Evolutionary conservation across 2,888 invertebrate genomes (phyloP).

Genomic region (Amphimallon solstitiale): DNA sequence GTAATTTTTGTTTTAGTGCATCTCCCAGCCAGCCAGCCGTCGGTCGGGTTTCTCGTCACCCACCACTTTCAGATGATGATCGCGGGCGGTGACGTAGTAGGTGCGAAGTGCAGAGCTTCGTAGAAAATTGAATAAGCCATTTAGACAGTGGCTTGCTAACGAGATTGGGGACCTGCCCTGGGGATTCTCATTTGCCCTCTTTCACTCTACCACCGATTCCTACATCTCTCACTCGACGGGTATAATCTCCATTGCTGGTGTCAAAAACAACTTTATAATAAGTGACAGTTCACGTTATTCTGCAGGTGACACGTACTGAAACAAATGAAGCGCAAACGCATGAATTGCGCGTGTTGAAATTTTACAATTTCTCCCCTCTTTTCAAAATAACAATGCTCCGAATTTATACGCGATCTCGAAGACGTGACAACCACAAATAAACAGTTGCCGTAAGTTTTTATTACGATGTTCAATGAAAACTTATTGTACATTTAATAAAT

Average conservation of each 20-base stretch:
- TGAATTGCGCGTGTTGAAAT: not conserved
- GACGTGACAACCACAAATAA: too few relatives aligned
- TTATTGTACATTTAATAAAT: too few relatives aligned
- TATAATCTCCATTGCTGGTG: constrained; percentile 23
- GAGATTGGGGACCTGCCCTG: constrained; percentile 47
- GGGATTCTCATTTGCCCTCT: constrained; percentile 14
- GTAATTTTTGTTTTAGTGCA: too few relatives aligned
- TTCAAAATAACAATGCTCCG: too few relatives aligned
- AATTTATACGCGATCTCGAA: too few relatives aligned
- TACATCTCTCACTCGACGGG: not conserved
- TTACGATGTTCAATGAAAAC: too few relatives aligned
- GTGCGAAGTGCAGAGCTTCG: constrained; percentile 33
- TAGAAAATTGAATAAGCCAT: constrained; percentile 56
- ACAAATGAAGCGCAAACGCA: constrained; percentile 37
- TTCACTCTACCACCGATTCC: constrained; percentile 1
- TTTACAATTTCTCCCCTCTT: too few relatives aligned
- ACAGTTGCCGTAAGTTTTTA: too few relatives aligned
- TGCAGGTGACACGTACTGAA: constrained; percentile 35
- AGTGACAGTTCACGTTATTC: constrained; percentile 34
- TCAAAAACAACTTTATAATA: constrained; percentile 41
- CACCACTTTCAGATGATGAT: not conserved
- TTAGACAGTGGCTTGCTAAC: constrained; percentile 54
- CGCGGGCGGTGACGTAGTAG: constrained; percentile 34
- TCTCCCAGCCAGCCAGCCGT: too few relatives aligned
- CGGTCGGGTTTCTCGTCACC: too few relatives aligned